Percentiles rank a stretch among this genome's conserved stretches.
Conservation (phyloP, 2,888 invertebrate genomes). For the Idaea dimidiata region DNA sequence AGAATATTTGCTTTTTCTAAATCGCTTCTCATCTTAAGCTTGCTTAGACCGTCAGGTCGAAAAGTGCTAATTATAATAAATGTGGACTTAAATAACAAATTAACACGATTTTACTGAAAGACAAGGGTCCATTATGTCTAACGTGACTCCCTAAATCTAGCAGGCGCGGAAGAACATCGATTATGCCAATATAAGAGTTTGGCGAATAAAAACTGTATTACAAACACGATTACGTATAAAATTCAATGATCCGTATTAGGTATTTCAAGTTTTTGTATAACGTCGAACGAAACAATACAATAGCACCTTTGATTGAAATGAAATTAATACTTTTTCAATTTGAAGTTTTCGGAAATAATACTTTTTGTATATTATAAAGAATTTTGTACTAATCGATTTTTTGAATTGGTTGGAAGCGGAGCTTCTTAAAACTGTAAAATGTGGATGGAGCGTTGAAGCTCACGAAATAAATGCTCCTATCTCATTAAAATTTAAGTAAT, state of each 20-base stretch:
- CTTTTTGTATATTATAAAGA: constrained; percentile 56
- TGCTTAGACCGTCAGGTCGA: not conserved
- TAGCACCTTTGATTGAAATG: constrained; percentile 63
- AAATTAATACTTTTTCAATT: constrained; percentile 76
- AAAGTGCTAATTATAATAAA: not conserved
- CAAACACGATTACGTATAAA: not conserved
- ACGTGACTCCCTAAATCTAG: constrained; percentile 57
- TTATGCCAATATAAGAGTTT: constrained; percentile 50
- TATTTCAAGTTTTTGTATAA: constrained; percentile 11
- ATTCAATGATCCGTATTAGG: constrained; percentile 6
- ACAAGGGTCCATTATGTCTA: constrained; percentile 34
- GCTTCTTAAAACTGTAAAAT: constrained; percentile 40
- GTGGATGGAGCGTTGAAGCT: constrained; percentile 46
- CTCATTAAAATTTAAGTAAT: constrained; percentile 78
- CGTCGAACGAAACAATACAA: constrained; percentile 40
- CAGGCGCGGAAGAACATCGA: constrained; percentile 69
- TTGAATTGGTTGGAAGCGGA: constrained; percentile 55
- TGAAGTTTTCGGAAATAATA: constrained; percentile 74
- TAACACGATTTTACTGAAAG: constrained; percentile 40
- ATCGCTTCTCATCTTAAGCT: not conserved
- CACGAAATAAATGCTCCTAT: constrained; percentile 76
- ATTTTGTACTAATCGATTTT: constrained; percentile 75
- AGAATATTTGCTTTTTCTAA: not conserved
- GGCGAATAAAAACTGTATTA: constrained; percentile 13
- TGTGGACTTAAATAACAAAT: constrained; percentile 15